phyloP scores from a whole-genome alignment of 2,888 invertebrate genomes.

The Lasius platythorax region DNA sequence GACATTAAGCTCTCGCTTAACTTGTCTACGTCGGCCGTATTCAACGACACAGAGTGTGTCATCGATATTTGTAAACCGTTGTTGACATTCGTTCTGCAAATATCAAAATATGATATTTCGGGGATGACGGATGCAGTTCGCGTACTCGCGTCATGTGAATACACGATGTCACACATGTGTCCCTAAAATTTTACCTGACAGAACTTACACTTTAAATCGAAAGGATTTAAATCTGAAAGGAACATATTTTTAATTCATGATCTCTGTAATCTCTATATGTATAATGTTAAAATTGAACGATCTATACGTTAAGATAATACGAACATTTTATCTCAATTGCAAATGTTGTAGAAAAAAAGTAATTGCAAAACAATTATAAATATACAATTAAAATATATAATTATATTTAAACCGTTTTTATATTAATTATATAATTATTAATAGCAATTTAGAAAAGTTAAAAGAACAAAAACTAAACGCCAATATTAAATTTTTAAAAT shows the following conservation, averaged over 20 bases:
- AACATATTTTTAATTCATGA: background rate
- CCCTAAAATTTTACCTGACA: background rate
- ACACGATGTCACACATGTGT: background rate
- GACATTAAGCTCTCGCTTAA: conserved; percentile 31
- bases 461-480: background rate
- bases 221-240: background rate
- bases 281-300: background rate
- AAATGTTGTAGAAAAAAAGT: background rate
- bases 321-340: background rate
- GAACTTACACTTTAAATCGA: background rate
- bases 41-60: conserved; percentile 1
- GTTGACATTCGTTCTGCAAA: conserved; percentile 35
- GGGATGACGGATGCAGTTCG: background rate
- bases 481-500: background rate
- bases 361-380: background rate
- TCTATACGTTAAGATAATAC: background rate
- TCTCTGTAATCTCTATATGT: background rate
- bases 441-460: background rate
- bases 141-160: background rate
- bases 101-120: conserved; percentile 41
- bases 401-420: background rate
- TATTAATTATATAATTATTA: background rate
- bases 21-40: background rate
- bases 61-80: conserved; percentile 37
- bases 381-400: background rate